Percentiles rank a stretch among this genome's conserved stretches.
Conservation (phyloP, 1,140 invertebrate species). For the Cydia amplana region DNA sequence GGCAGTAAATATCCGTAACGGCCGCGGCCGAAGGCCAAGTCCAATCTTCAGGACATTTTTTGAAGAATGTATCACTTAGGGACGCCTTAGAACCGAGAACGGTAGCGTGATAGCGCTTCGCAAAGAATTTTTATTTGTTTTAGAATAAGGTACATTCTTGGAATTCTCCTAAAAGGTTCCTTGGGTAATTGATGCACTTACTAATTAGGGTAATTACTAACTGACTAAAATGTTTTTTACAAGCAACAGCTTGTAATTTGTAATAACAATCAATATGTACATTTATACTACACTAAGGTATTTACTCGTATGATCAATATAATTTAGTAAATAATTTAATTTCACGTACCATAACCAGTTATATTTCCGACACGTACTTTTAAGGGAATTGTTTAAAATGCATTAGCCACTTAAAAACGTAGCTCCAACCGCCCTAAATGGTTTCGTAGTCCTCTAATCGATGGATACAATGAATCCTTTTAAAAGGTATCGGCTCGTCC, state of each 20-base stretch:
- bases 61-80: constrained; percentile 9
- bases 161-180: too few species aligned
- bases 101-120: not conserved
- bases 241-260: too few species aligned
- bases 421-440: not conserved
- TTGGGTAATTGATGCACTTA: too few species aligned
- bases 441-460: constrained; percentile 13
- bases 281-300: too few species aligned
- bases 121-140: not conserved
- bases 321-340: too few species aligned
- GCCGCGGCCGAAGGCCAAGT: not conserved
- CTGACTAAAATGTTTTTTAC: too few species aligned
- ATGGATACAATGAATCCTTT: constrained; percentile 25
- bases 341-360: not conserved
- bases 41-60: constrained; percentile 1
- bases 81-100: not conserved
- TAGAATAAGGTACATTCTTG: too few species aligned
- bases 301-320: too few species aligned
- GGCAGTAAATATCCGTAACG: constrained; percentile 34
- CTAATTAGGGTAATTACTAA: too few species aligned
- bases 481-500: constrained; percentile 24
- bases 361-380: not conserved
- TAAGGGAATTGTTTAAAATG: constrained; percentile 11
- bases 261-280: too few species aligned
- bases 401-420: constrained; percentile 21